Conservation (phyloP, 2,113 vertebrate genomes). For the Sardina pilchardus region DNA sequence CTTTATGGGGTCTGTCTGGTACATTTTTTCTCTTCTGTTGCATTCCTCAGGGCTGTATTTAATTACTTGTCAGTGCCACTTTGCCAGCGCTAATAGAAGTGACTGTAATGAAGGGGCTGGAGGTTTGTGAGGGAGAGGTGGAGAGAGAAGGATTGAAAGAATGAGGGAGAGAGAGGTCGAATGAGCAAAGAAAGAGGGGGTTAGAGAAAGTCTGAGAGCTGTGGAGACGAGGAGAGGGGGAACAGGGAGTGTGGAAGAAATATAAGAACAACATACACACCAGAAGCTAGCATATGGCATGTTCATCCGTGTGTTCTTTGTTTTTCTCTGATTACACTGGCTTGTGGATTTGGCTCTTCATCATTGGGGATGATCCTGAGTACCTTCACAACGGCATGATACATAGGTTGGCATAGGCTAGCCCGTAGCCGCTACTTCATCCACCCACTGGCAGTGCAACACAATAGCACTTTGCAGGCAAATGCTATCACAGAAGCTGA, state of each 20-base stretch:
- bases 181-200: not conserved
- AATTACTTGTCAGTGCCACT: conserved; percentile 31
- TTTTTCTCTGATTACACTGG: not conserved
- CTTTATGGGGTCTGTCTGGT: conserved; percentile 8
- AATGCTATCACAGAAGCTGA: not conserved
- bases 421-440: too few relatives aligned
- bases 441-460: not conserved
- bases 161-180: not conserved
- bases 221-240: not conserved
- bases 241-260: not conserved
- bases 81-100: conserved; percentile 11
- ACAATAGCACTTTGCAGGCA: not conserved
- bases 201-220: not conserved
- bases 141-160: not conserved
- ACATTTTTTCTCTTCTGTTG: conserved; percentile 19
- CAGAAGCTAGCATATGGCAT: not conserved
- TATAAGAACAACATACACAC: not conserved
- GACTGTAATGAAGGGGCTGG: not conserved
- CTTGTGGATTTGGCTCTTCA: not conserved
- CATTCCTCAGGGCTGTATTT: conserved; percentile 33
- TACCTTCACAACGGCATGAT: not conserved
- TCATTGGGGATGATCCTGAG: not conserved
- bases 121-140: conserved; percentile 7
- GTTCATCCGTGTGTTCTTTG: not conserved
- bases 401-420: not conserved